Base-by-base conservation (phyloP, 2,797 vertebrate species). In the Taenioides sp. region DNA sequence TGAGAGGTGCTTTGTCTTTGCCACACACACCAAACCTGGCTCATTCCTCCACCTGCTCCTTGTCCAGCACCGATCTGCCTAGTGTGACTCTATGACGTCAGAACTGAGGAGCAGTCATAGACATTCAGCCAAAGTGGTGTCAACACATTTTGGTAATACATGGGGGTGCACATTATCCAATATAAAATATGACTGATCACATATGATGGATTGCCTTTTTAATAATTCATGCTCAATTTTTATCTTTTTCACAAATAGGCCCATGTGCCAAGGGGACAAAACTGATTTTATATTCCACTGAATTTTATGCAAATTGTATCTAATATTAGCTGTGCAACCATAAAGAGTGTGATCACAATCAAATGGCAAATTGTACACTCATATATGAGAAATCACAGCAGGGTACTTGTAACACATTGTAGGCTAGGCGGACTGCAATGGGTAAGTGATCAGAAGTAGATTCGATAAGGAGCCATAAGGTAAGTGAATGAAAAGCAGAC, bases 41-140 rank as follows among this genome's bases (percentile, higher is more conserved):
- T 18, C 40, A 63, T 67, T 77, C n/a, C 65, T 37, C 52, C 75
- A 79, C 83, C 77, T 84, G 84, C 71, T 66, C 22, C 74, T 62
- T 17, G 58, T 74, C 72, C 63, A 5, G n/a, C 74, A 72, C 67
- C 66, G 65, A 78, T 70, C 37, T 7, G 66, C 67, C 28, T 18
- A 10, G 3, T 62, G 18, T 70, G 61, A 75, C 58, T 27, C 25
- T 9, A 1, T 74, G 69, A 73, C 52, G 50, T 64, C 66, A 55
- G 57, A 60, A 71, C 1, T 0, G 16, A 17, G 37, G 11, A 54
- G 27, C 47, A 34, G 68, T 28, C 40, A 66, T 71, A 55, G 61
- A 52, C 57, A 49, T 71, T 57, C 2, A 50, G 40, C n/a, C 63
- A 65, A 49, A 65, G 22, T 65, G 40, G 3, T 18, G 63, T 27